Evolutionary conservation across 2,113 vertebrate species (phyloP), one percentile per base, ranked within the genome.

Genomic region (Ptilorrhoa leucosticta): DNA sequence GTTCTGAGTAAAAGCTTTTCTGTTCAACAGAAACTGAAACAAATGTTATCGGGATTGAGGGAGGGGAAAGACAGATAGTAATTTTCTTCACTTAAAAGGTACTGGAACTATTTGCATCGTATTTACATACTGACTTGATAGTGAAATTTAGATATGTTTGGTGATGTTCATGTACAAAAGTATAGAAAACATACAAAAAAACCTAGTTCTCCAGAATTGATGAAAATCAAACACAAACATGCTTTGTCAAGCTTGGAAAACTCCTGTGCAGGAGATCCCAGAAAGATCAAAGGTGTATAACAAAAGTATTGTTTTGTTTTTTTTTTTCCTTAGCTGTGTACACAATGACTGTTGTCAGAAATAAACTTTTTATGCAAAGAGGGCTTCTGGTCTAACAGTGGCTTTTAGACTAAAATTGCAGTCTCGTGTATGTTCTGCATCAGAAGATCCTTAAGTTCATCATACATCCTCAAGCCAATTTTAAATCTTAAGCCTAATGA

Each of bases 1-100:
- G 26, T 42, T 75, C 44, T 23, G 13, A 40, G 37, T 69, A 35
- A 82, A 90, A 95, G 39, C 24, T 92, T 86, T 90, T 86, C 61
- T 63, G 14, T 64, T 64, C 50, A 64, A 51, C 39, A 88, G 94
- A 95, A 97, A 95, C 80, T 78, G 87, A 83, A 97, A 95, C 60
- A 92, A 47, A 42, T 80, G 27, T 33, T 83, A 57, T 0, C 42
- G 40, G 13, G 22, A 35, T 58, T 77, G 80, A 66, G 22, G 31
- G 20, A 63, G 19, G 11, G 30, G 31, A 86, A 58, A 63, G 7
- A 6, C 15, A 87, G 11, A 44, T 11, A 21, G 7, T 76, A 1
- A 69, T 63, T 86, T 73, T 78, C 24, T 84, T 78, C 11, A 20
- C 39, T 89, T 58, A 35, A 58, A 45, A 73, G 30, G 11, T 70